phyloP scores from a whole-genome alignment of 1,140 invertebrate species.

The Anadara kagoshimensis region DNA sequence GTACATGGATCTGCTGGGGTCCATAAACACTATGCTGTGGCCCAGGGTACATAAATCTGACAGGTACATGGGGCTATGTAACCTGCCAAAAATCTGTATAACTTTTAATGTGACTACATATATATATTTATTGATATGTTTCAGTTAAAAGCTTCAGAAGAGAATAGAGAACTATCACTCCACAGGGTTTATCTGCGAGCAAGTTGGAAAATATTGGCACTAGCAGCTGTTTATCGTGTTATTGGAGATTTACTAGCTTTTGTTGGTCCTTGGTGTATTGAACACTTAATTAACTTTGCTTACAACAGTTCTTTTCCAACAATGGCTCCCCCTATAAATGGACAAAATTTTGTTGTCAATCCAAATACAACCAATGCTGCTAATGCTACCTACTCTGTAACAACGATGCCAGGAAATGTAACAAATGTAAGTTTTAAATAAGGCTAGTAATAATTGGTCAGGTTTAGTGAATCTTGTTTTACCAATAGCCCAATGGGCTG shows the following conservation, averaged over 20 bases:
- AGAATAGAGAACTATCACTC: conserved; percentile 57
- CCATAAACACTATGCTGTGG: too few species aligned
- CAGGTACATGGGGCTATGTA: too few species aligned
- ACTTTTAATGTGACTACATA: too few species aligned
- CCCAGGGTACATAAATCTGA: too few species aligned
- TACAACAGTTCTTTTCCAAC: conserved; percentile 67
- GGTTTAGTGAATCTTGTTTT: too few species aligned
- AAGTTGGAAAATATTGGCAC: conserved; percentile 88
- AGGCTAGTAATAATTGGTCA: too few species aligned
- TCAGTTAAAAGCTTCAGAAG: conserved; percentile 31
- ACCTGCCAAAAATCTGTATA: too few species aligned
- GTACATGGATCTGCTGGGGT: too few species aligned
- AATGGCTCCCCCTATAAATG: not conserved
- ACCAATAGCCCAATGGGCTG: too few species aligned
- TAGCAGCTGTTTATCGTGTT: conserved; percentile 85
- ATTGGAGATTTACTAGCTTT: conserved; percentile 85
- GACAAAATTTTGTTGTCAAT: not conserved
- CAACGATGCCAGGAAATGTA: not conserved
- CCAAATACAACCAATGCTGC: not conserved
- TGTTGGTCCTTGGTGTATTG: conserved; percentile 85
- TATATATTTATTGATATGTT: too few species aligned
- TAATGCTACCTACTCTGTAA: not conserved
- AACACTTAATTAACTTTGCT: conserved; percentile 80
- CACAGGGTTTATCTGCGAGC: conserved; percentile 78
- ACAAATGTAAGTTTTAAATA: not conserved